A percentile compares a stretch with the other conserved stretches of the same genome.
Conservation (phyloP, 1,140 invertebrate species). For the Lutraria rhynchaena region DNA sequence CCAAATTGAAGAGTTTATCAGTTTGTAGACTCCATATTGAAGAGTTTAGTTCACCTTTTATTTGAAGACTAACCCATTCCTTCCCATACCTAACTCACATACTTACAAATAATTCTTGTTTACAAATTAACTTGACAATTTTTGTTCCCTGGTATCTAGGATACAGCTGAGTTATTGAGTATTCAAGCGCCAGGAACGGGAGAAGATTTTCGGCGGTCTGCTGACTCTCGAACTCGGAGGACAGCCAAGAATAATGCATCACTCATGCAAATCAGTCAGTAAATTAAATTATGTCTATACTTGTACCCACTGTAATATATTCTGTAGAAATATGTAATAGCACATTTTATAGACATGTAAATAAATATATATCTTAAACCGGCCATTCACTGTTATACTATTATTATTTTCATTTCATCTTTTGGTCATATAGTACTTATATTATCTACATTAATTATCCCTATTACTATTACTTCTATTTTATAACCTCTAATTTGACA, state of each 20-base stretch:
- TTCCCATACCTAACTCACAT: no score
- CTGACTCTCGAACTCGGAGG: slow-evolving; percentile 68
- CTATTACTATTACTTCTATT: no score
- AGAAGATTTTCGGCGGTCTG: slow-evolving; percentile 63
- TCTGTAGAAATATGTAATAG: background rate
- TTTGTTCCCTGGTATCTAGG: slow-evolving; percentile 47
- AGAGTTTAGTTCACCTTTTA: no score
- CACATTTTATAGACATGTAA: background rate
- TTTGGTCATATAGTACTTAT: background rate
- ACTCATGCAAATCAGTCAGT: slow-evolving; percentile 76
- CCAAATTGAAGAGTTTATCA: no score
- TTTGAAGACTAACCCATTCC: no score
- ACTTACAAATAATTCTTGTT: no score
- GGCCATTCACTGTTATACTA: background rate
- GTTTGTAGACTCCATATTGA: no score
- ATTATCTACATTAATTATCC: no score
- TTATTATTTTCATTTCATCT: background rate
- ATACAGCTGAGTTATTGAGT: slow-evolving; percentile 64
- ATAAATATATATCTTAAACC: no score
- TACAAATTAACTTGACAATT: background rate
- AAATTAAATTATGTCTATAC: background rate
- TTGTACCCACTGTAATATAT: background rate
- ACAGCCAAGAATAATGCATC: slow-evolving; percentile 72
- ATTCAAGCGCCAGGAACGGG: slow-evolving; percentile 71
- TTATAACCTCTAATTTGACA: no score